These are phyloP conservation scores for Muraenolepis orangiensis DNA, from an alignment of 2,797 vertebrate species.

Conservation along the genomic window DNA sequence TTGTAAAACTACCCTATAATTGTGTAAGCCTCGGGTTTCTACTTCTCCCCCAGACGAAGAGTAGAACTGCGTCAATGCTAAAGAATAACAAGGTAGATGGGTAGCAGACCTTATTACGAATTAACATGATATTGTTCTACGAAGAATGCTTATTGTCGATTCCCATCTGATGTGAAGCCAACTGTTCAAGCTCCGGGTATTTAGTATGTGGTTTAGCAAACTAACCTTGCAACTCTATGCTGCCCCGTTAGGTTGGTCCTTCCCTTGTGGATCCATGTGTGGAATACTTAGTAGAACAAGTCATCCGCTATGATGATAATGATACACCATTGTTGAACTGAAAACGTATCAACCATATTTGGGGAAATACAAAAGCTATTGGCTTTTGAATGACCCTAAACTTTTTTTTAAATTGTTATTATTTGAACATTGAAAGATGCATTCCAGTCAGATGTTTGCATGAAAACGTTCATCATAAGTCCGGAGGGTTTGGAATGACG, in stretches of 20 bases:
- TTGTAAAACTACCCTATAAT: background rate
- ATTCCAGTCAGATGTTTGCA: background rate
- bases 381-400: background rate
- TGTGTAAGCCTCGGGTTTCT: background rate
- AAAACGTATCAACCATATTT: background rate
- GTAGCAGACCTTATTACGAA: too few species aligned
- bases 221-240: background rate
- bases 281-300: background rate
- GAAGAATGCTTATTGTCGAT: too few species aligned
- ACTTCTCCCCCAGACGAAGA: background rate
- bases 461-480: background rate
- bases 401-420: background rate
- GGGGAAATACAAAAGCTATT: background rate
- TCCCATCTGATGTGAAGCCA: too few species aligned
- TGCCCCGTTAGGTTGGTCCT: background rate
- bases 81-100: background rate
- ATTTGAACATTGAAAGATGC: background rate
- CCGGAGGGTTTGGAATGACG: background rate
- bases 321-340: background rate
- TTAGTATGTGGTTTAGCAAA: background rate
- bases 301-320: too few species aligned
- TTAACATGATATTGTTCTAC: background rate
- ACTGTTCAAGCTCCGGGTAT: background rate
- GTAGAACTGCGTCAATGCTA: too few species aligned
- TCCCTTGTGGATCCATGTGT: background rate